Evolutionary conservation across 2,888 invertebrate species (phyloP).

Genomic region (Onchidella celtica): DNA sequence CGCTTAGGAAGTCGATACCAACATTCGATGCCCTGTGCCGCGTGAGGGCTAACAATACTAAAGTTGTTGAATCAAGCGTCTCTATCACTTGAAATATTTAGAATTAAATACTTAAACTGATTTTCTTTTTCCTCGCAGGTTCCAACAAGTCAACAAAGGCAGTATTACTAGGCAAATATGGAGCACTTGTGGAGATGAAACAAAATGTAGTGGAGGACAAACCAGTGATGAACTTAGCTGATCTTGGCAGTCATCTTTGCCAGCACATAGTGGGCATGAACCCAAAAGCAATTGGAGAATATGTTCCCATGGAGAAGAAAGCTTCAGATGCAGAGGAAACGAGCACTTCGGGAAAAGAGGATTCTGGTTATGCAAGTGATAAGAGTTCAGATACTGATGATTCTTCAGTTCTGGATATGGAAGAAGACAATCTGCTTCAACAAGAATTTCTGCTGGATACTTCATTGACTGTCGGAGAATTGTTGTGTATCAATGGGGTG

Average conservation of each 20-base stretch:
- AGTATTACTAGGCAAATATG: constrained; percentile 87
- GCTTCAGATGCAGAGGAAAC: constrained; percentile 38
- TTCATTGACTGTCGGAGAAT: constrained; percentile 86
- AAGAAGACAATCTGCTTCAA: constrained; percentile 88
- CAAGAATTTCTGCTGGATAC: constrained; percentile 94
- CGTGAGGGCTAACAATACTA: no score
- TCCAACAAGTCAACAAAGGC: constrained; percentile 9
- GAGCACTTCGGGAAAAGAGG: constrained; percentile 35
- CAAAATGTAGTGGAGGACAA: constrained; percentile 37
- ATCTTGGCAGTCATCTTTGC: constrained; percentile 88
- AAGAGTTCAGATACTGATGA: constrained; percentile 25
- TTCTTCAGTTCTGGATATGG: constrained; percentile 50
- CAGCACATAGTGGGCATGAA: constrained; percentile 91
- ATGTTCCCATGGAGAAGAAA: constrained; percentile 27
- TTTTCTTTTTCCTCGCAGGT: constrained; percentile 1
- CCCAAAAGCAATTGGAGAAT: constrained; percentile 71
- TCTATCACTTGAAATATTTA: no score
- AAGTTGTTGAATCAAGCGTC: no score
- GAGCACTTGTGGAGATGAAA: constrained; percentile 89
- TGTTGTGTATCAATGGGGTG: constrained; percentile 83
- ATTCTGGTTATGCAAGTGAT: constrained; percentile 32
- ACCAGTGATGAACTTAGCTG: constrained; percentile 51
- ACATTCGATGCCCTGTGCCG: no score
- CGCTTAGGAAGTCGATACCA: no score
- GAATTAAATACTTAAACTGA: no score